Percentiles rank a stretch among this genome's conserved stretches.
Evolutionary conservation across 2,888 invertebrate genomes (phyloP).

Genomic region (Oxycera nigricornis): DNA sequence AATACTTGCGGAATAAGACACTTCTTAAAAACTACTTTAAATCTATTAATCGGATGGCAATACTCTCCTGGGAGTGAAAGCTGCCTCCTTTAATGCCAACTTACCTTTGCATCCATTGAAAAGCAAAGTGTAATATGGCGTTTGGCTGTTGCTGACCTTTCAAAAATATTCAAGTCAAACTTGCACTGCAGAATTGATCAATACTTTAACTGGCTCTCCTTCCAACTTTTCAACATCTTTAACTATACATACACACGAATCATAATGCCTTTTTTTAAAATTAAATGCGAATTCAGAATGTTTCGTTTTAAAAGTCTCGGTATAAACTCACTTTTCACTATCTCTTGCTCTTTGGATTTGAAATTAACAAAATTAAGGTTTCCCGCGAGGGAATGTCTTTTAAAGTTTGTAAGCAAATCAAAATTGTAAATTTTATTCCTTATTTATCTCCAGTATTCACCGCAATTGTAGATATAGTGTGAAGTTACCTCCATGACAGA

Average conservation of each 20-base stretch:
- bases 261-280: slow-evolving; percentile 44
- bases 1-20: background rate
- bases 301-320: slow-evolving; percentile 13
- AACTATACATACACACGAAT: slow-evolving; percentile 45
- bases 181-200: background rate
- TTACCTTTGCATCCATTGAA: slow-evolving; percentile 44
- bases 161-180: background rate
- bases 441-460: slow-evolving; percentile 47
- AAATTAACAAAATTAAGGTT: too few relatives aligned
- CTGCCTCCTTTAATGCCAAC: slow-evolving; percentile 35
- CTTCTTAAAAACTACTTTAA: slow-evolving; percentile 23
- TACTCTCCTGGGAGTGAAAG: background rate
- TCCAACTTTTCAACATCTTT: background rate
- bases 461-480: slow-evolving; percentile 21
- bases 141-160: background rate
- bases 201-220: background rate
- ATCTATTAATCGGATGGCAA: background rate
- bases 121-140: slow-evolving; percentile 43
- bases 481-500: slow-evolving; percentile 16
- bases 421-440: background rate
- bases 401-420: background rate
- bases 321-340: slow-evolving; percentile 36
- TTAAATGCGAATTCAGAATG: slow-evolving; percentile 13
- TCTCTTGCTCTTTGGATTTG: slow-evolving; percentile 4
- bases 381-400: too few relatives aligned